Base-by-base conservation (phyloP, 2,888 invertebrate genomes). In the Scotopteryx bipunctaria region DNA sequence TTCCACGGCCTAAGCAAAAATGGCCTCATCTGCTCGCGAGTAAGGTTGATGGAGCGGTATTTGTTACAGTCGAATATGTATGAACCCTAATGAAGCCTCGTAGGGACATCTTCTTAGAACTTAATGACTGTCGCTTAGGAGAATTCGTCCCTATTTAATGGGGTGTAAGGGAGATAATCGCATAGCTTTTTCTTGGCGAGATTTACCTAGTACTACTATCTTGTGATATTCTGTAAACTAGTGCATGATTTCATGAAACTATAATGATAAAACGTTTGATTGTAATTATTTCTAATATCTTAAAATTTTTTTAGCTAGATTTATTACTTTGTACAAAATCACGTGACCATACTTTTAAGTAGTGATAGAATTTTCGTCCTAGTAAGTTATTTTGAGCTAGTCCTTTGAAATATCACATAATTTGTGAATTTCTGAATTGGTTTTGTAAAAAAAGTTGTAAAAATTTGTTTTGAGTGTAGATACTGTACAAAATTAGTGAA, bases 381-480 rank as follows among this genome's bases (percentile, higher is more conserved):
- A 87, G 86, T 86, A 87, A 85, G 81, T 87, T 84, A 81, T 81
- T 83, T 83, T 81, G 77, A 86, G 74, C 89, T 89, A 89, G 89
- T 89, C 89, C 81, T 86, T 61, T 81, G 84, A 82, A 76, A 76
- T 76, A 81, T 81, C 78, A 76, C 77, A 59, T 41, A 57, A 41
- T 49, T 55, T 58, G 64, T 63, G 61, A 66, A 64, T 69, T 71
- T 71, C 67, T 67, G 68, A 67, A 69, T 66, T 67, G 58, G 67
- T 70, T 78, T 71, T 78, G 71, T 69, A 73, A 68, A 71, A 65
- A 67, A 49, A 64, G 61, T 67, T 82, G 78, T 82, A 81, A 77
- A 78, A 76, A 66, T 68, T 71, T 82, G 77, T 72, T 73, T 72
- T 75, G 71, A 70, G 69, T 90, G 89, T 89, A 89, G 89, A 89